Evolutionary conservation across 1,140 invertebrate species (phyloP).

Genomic region (Harpegnathos saltator): DNA sequence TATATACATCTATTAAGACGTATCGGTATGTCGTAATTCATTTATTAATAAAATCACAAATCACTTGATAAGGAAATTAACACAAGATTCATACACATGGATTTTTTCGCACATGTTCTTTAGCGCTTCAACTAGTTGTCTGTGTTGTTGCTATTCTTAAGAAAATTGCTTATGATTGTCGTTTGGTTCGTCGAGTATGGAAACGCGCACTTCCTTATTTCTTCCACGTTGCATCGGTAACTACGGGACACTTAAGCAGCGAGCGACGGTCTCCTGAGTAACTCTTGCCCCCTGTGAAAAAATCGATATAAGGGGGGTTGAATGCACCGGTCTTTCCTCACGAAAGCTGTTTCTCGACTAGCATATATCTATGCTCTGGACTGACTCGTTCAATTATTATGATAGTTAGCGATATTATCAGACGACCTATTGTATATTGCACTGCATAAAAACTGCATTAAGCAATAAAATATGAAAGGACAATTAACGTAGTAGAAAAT

Average conservation of each 20-base stretch:
- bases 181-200: background rate
- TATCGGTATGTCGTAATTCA: too few relatives aligned
- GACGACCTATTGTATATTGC: background rate
- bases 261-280: constrained; percentile 65
- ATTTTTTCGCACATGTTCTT: background rate
- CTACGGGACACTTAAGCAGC: constrained; percentile 57
- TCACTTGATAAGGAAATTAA: background rate
- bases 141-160: background rate
- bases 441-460: background rate
- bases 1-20: too few relatives aligned
- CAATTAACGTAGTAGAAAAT: background rate
- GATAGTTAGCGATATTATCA: background rate
- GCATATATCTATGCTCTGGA: background rate
- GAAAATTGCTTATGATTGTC: background rate
- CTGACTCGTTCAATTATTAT: background rate
- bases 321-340: constrained; percentile 54
- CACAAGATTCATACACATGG: background rate
- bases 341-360: constrained; percentile 31
- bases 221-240: constrained; percentile 63
- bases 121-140: background rate
- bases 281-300: constrained; percentile 50
- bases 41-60: background rate
- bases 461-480: constrained; percentile 1
- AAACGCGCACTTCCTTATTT: constrained; percentile 7
- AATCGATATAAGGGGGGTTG: constrained; percentile 66